Conservation (phyloP, 2,888 invertebrate genomes). For the Macaria notata region DNA sequence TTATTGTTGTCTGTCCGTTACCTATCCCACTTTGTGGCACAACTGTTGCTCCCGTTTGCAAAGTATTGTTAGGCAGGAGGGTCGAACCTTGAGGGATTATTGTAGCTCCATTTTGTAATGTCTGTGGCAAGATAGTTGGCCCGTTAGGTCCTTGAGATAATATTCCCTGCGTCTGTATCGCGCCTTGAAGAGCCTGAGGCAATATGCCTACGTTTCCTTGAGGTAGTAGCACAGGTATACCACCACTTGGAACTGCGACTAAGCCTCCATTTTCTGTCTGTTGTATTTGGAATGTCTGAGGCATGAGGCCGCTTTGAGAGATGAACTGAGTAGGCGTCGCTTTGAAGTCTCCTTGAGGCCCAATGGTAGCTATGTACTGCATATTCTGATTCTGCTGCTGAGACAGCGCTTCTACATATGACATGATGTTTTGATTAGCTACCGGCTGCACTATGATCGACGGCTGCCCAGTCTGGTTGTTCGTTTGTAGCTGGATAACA, state of each 20-base stretch:
- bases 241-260: conserved; percentile 82
- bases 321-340: conserved; percentile 80
- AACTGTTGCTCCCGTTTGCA: conserved; percentile 68
- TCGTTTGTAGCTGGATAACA: conserved; percentile 82
- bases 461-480: conserved; percentile 81
- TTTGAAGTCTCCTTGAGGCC: conserved; percentile 83
- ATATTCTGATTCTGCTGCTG: conserved; percentile 87
- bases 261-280: conserved; percentile 84
- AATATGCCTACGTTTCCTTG: conserved; percentile 80
- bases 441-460: conserved; percentile 87
- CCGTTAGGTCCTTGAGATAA: conserved; percentile 81
- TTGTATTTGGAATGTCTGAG: conserved; percentile 83
- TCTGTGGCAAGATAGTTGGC: conserved; percentile 83
- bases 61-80: conserved; percentile 63
- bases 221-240: conserved; percentile 79
- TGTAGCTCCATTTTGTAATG: conserved; percentile 83
- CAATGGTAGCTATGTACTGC: conserved; percentile 89
- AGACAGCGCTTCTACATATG: conserved; percentile 86
- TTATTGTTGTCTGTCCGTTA: conserved; percentile 75
- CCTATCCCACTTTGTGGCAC: conserved; percentile 76
- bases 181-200: conserved; percentile 76
- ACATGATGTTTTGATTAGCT: conserved; percentile 82
- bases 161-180: conserved; percentile 78
- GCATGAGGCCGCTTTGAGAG: conserved; percentile 78
- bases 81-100: conserved; percentile 83